Conservation (phyloP, 1,140 invertebrate species). For the Whitmania pigra region DNA sequence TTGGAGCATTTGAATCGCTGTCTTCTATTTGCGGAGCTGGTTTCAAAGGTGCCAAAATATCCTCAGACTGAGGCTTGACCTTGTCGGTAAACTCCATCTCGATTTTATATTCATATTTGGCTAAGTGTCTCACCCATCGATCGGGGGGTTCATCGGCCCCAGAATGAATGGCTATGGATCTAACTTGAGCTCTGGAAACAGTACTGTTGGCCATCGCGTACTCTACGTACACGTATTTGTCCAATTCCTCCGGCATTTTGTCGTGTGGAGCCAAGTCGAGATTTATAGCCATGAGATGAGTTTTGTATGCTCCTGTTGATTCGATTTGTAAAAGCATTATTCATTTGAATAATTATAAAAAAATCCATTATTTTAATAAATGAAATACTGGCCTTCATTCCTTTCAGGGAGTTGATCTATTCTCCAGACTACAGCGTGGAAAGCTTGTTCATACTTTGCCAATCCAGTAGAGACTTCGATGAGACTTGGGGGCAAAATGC, state of each 20-base stretch:
- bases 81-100: conserved; percentile 34
- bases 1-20: conserved; percentile 13
- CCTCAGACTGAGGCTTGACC: conserved; percentile 17
- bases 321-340: neutral
- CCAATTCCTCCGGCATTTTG: conserved; percentile 81
- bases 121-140: conserved; percentile 91
- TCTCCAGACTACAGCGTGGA: conserved; percentile 91
- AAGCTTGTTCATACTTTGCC: conserved; percentile 98
- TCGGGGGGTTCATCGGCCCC: conserved; percentile 85
- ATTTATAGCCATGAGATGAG: conserved; percentile 78
- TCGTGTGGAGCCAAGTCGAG: conserved; percentile 91
- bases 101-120: conserved; percentile 79
- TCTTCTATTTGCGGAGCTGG: neutral
- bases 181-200: conserved; percentile 85
- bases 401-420: conserved; percentile 89
- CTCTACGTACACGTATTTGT: conserved; percentile 76
- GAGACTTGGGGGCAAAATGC: conserved; percentile 71
- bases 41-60: conserved; percentile 15
- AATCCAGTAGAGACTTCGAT: conserved; percentile 95
- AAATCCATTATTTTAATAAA: neutral
- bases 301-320: conserved; percentile 76
- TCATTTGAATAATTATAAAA: neutral
- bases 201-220: conserved; percentile 98
- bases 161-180: conserved; percentile 72
- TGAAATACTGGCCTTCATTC: conserved; percentile 56